Base-by-base conservation (phyloP, 1,140 invertebrate species). In the Saccostrea glomerata region DNA sequence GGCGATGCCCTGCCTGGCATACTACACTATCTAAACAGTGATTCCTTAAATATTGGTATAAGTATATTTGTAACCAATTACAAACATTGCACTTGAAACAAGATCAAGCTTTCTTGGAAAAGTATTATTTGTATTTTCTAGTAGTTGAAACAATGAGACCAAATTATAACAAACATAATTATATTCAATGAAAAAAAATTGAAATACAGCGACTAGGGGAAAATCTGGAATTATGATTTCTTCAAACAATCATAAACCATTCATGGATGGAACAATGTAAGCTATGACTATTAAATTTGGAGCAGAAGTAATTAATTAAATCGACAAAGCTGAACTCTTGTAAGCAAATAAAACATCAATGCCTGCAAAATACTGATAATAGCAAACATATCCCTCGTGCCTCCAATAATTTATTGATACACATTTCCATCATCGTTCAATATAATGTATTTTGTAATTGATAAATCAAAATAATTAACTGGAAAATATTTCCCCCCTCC, bases 301-400 rank as follows among this genome's bases (percentile, higher is more conserved):
- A 20, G 58, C 17, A 30, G 13, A 12, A 15, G 70, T 36, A 77
- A 77, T 77, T 77, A 77, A 77, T 77, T 13, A 25, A 77, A 77
- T 30, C 70, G 4, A 36, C 70, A 73, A 77, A 77, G 36, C 36
- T 77, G 70, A 77, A 36, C 30, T 30, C 30, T 77, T 77, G 5
- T 77, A 77, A 36, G 70, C 70, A 77, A 77, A 77, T 36, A 77
- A 77, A 36, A 77, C 23, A 30, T 25, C 70, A 25, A 77, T 77
- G 70, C 70, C 70, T 77, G 70, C 70, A 77, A 77, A 30, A 23
- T 77, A 4, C 70, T 30, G 30, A 77, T 77, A 77, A 77, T 15
- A 30, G 70, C 30, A 77, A 77, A 77, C 25, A 17, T 11, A 11
- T 30, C 70, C 25, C 30, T 15, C 30, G 70, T 77, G 25, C 36